phyloP scores from a whole-genome alignment of 2,797 vertebrate genomes.

The Spinibarbus caldwelli region DNA sequence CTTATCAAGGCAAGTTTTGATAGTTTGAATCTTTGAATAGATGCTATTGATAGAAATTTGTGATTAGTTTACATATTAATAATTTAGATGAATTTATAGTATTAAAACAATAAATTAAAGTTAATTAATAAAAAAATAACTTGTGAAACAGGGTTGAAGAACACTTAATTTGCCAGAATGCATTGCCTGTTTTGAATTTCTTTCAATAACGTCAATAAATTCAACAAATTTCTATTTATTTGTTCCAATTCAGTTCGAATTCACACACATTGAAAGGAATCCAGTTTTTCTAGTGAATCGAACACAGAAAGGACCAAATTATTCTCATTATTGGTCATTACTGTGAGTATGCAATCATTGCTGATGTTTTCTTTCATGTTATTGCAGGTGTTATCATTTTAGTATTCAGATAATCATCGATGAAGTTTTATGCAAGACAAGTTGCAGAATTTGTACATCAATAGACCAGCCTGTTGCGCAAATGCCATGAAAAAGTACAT shows the following conservation, averaged over 20 bases:
- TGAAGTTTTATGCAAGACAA: background rate
- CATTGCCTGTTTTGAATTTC: background rate
- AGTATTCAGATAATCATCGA: conserved; percentile 13
- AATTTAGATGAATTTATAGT: background rate
- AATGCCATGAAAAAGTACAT: background rate
- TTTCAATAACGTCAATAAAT: background rate
- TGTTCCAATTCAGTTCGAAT: background rate
- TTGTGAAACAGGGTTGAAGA: background rate
- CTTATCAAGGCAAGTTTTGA: background rate
- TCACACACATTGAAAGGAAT: background rate
- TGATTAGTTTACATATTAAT: background rate
- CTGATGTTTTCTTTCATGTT: background rate
- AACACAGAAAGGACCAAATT: background rate
- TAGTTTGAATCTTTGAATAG: background rate
- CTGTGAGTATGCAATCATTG: background rate
- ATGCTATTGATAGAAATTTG: background rate
- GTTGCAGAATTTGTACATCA: conserved; percentile 9
- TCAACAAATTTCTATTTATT: background rate
- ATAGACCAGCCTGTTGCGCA: background rate
- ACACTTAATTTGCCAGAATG: background rate
- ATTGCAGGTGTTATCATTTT: background rate
- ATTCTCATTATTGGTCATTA: background rate
- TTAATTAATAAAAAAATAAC: background rate
- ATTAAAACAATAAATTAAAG: background rate
- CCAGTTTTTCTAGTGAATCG: background rate